Conservation (phyloP, 2,888 invertebrate genomes). For the Tachystola acroxantha region DNA sequence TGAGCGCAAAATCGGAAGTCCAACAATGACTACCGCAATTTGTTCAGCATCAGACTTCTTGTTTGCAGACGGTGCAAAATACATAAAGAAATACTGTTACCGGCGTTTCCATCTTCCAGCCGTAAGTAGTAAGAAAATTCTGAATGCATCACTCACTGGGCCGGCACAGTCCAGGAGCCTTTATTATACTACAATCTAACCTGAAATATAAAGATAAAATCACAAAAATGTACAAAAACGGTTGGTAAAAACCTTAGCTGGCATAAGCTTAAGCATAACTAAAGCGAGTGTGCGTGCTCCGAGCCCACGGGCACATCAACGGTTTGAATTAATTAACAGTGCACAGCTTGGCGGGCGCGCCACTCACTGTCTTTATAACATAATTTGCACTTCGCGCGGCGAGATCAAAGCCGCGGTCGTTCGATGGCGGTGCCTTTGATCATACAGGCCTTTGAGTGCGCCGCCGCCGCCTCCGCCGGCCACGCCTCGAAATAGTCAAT, state of each 20-base stretch:
- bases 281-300: too few relatives aligned
- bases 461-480: conserved; percentile 67
- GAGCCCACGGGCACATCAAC: conserved; percentile 26
- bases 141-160: too few relatives aligned
- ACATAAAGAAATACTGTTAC: too few relatives aligned
- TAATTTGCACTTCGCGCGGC: conserved; percentile 78
- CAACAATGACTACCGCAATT: conserved; percentile 38
- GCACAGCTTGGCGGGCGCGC: conserved; percentile 59
- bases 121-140: too few relatives aligned
- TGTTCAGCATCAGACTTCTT: conserved; percentile 35
- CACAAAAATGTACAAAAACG: too few relatives aligned
- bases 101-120: too few relatives aligned
- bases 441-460: conserved; percentile 69
- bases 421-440: conserved; percentile 75
- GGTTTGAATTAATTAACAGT: conserved; percentile 72
- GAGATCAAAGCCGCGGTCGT: conserved; percentile 70
- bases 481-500: conserved; percentile 74
- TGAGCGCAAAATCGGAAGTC: too few relatives aligned
- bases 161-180: too few relatives aligned
- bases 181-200: too few relatives aligned
- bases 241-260: too few relatives aligned
- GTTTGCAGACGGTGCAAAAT: conserved; percentile 23
- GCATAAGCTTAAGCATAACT: too few relatives aligned
- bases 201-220: too few relatives aligned
- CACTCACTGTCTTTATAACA: conserved; percentile 77